phyloP scores from a whole-genome alignment of 2,113 vertebrate species.

The Oreochromis spilurus region DNA sequence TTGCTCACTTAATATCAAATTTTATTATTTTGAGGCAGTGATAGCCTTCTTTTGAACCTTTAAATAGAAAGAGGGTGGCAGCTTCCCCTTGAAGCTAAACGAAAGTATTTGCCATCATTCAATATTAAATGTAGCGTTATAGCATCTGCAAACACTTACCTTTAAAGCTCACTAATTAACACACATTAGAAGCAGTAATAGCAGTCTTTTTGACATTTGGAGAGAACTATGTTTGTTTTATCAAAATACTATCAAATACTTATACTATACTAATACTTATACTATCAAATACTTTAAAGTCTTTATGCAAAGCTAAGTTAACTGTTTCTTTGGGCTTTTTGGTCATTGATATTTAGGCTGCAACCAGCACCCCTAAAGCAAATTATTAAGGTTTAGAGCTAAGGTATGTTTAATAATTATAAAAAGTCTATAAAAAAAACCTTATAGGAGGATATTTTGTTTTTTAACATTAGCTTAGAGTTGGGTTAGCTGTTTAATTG shows the following conservation, averaged over 20 bases:
- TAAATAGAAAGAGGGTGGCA: not conserved
- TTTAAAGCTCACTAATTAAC: not conserved
- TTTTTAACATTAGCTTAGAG: not conserved
- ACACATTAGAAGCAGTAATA: not conserved
- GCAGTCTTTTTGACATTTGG: rapidly evolving
- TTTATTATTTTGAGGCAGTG: not conserved
- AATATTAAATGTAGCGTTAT: not conserved
- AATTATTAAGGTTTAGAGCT: not conserved
- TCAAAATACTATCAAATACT: not conserved
- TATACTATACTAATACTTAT: not conserved
- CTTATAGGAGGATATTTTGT: not conserved
- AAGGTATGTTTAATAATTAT: rapidly evolving
- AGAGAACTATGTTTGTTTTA: not conserved
- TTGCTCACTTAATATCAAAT: not conserved
- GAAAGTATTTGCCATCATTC: not conserved
- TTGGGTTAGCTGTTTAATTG: not conserved
- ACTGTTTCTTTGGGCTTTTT: not conserved
- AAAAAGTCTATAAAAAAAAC: not conserved
- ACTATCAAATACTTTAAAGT: not conserved
- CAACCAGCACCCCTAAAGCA: not conserved
- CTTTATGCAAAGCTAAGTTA: not conserved
- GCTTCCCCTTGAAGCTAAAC: not conserved
- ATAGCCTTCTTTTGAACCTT: not conserved
- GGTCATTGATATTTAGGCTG: not conserved
- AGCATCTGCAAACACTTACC: not conserved